Base-by-base conservation (phyloP, 2,797 vertebrate species). In the Carduelis carduelis region DNA sequence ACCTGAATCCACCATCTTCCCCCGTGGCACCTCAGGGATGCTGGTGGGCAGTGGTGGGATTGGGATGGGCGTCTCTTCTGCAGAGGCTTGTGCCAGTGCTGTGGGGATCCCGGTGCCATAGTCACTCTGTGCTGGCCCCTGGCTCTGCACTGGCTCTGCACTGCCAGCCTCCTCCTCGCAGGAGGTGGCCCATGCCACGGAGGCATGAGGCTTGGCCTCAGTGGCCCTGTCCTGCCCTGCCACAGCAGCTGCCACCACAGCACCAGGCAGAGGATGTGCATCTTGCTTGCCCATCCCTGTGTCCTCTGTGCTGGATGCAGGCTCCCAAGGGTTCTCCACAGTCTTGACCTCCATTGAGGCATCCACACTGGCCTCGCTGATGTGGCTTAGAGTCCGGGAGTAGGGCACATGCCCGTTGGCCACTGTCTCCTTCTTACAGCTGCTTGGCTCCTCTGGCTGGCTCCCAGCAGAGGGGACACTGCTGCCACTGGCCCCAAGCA, bases 351-450 rank as follows among this genome's bases (percentile, higher is more conserved):
- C 94, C 88, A 98, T 53, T 0, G 96, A 85, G n/a, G 97, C 98
- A 0, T 99, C 99, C 63, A 98, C 97, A 1, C 99, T 99, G 95
- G 97, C 98, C 92, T 99, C 99, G 4, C 99, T 99, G 83, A 99
- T 99, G 96, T 99, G 99, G 97, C 99, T 99, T 78, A 99, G 98
- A 91, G 99, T 99, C 87, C 99, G 98, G 5, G 96, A 98, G 91
- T 98, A 99, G 88, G 97, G 98, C 72, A 98, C 82, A 0, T 98
- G 98, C 61, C 98, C 98, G 1, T 98, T 98, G 80, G 96, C 98
- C 89, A 98, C 88, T 4, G 56, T 64, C 27, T 84, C 96, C 84
- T 97, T 97, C 70, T 88, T 95, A 15, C 4, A 43, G 53, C 97
- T 77, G 5, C 57, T 52, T 2, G 88, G 94, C 43, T 87, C 85